Conservation (phyloP, 2,797 vertebrate genomes). For the Heterohyrax brucei region DNA sequence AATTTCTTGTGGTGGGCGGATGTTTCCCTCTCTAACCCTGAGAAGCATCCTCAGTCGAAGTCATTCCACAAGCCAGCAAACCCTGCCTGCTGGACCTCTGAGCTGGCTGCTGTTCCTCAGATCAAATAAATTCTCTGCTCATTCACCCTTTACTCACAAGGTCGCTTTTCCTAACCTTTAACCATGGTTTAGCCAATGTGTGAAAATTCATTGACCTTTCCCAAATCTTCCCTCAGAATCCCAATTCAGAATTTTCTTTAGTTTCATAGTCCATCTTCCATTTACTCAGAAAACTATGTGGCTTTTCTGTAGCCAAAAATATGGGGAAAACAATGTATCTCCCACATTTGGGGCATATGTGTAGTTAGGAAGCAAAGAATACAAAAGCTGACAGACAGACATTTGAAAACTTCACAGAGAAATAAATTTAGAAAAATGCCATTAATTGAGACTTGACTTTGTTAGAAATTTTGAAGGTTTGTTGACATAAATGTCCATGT, state of each 20-base stretch:
- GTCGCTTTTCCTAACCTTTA: background rate
- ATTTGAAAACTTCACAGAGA: background rate
- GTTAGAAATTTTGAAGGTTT: background rate
- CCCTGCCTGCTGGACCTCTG: background rate
- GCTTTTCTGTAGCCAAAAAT: background rate
- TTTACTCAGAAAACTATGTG: background rate
- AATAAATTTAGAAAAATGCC: conserved; percentile 28
- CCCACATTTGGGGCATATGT: background rate
- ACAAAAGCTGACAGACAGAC: background rate
- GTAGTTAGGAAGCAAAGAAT: background rate
- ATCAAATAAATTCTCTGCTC: background rate
- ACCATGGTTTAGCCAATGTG: background rate
- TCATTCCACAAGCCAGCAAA: background rate
- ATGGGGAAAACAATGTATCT: background rate
- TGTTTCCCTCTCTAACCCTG: background rate
- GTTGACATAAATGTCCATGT: conserved; percentile 30
- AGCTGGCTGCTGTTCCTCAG: background rate
- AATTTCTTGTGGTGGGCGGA: background rate
- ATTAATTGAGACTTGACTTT: background rate
- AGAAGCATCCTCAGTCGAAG: background rate
- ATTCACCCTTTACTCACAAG: background rate
- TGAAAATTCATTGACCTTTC: background rate
- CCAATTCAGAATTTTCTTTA: background rate
- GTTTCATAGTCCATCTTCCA: background rate
- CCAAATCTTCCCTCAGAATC: background rate